Evolutionary conservation across 1,140 invertebrate species (phyloP), one percentile per base, ranked within the genome.

Genomic region (Euglossa dilemma): DNA sequence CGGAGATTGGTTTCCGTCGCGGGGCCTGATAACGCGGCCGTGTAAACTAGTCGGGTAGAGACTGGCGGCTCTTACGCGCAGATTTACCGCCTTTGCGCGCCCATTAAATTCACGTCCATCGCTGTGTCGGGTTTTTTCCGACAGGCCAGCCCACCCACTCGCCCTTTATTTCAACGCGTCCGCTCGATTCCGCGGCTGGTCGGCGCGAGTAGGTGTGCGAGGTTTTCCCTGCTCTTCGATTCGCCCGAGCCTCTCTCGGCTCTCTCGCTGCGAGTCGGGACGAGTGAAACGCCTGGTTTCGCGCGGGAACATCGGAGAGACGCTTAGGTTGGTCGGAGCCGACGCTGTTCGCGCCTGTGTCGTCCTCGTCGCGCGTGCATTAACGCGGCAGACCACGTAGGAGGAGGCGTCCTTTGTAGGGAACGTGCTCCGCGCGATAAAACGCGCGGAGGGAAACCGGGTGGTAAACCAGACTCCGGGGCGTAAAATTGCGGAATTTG

Each of bases 21-120:
- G 28, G 4, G 6, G 12, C 2, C 52, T 36, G 45, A 52, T 50
- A 76, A 76, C 18, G 20, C 20, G n/a, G n/a, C 23, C 57, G 57
- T 16, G 45, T 47, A 76, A 74, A 59, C 43, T 36, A 36, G 36
- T 36, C 36, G 36, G 36, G 43, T 14, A 14, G 36, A 47, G 14
- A 57, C 43, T 18, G 25, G 57, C 16, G 18, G 43, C 73, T 36
- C 43, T 54, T 43, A 28, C 61, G 28, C 47, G 4, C 63, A 54
- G 75, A 56, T 54, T 77, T 77, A 66, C 74, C 74, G 28, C 23
- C 61, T 20, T 67, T 23, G 36, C 28, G 45, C 25, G 45, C 36
- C 9, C 72, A n/a, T 66, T 64, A 54, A 77, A 77, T 77, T 66
- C 54, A 67, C 47, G 36, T 45, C n/a, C 63, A 54, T 54, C 63